Percentiles rank a stretch among this genome's conserved stretches.
Conservation (phyloP, 2,888 invertebrate genomes). For the Leptarthrus brevirostris region DNA sequence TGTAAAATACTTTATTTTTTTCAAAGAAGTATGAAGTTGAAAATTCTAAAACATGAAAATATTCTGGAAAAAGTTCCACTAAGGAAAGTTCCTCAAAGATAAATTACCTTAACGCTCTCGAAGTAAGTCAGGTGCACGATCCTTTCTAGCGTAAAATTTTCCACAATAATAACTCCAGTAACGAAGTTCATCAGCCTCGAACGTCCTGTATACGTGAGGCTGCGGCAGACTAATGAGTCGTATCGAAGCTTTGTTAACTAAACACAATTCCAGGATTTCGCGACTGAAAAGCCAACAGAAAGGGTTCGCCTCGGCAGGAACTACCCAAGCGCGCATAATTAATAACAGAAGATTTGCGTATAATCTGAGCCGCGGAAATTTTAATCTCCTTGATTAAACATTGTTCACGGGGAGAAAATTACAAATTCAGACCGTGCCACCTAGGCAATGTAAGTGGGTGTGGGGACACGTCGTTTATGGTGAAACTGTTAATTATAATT, state of each 20-base stretch:
- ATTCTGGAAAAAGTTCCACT: too few species aligned
- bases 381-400: conserved; percentile 55
- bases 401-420: conserved; percentile 50
- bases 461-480: conserved; percentile 32
- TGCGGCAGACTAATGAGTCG: conserved; percentile 47
- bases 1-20: too few species aligned
- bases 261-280: conserved; percentile 36
- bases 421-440: conserved; percentile 26
- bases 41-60: too few species aligned
- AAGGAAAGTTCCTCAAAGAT: conserved; percentile 13
- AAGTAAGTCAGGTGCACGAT: conserved; percentile 37
- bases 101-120: conserved; percentile 35
- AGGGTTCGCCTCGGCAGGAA: conserved; percentile 41
- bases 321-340: conserved; percentile 52
- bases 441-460: neutral
- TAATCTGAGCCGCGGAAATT: conserved; percentile 53
- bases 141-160: conserved; percentile 47
- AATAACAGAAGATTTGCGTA: conserved; percentile 54
- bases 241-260: conserved; percentile 46
- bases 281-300: conserved; percentile 36
- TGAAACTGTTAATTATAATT: conserved; percentile 54
- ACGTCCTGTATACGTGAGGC: conserved; percentile 12
- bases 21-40: too few species aligned
- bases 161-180: conserved; percentile 49
- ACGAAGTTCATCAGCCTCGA: conserved; percentile 44